phyloP scores from a whole-genome alignment of 2,797 vertebrate genomes.

The Falco peregrinus region DNA sequence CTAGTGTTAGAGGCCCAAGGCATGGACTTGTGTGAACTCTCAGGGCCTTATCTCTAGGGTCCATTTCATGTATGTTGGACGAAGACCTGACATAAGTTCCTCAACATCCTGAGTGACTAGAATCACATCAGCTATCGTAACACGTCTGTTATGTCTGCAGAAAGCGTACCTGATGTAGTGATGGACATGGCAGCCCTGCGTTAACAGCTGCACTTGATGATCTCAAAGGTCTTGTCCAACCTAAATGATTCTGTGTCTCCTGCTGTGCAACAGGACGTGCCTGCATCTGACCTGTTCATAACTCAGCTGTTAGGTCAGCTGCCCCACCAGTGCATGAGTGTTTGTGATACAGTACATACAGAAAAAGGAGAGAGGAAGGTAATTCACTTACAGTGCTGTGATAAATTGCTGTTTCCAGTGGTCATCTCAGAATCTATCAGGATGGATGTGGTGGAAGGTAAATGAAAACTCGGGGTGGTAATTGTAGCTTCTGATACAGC shows the following conservation, averaged over 20 bases:
- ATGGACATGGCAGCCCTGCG: too few species aligned
- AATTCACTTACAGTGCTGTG: slow-evolving; percentile 88
- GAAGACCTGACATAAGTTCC: not conserved
- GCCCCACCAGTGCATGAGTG: not conserved
- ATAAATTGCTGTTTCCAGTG: slow-evolving; percentile 88
- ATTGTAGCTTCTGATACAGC: slow-evolving; percentile 24
- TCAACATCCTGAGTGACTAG: too few species aligned
- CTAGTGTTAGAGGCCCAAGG: not conserved
- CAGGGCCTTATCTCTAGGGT: not conserved
- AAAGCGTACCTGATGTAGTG: not conserved
- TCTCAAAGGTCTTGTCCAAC: too few species aligned
- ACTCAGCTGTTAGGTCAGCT: too few species aligned
- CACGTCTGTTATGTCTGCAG: not conserved
- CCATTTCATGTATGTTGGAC: not conserved
- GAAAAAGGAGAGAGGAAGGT: not conserved
- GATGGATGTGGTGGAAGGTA: slow-evolving; percentile 70
- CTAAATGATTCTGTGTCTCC: too few species aligned
- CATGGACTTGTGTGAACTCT: not conserved
- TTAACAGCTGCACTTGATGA: too few species aligned
- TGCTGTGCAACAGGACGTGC: not conserved
- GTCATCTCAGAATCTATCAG: slow-evolving; percentile 77
- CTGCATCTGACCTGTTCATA: not conserved
- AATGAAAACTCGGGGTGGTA: slow-evolving; percentile 35
- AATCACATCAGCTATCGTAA: not conserved
- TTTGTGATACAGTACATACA: rapidly evolving